phyloP scores from a whole-genome alignment of 2,888 invertebrate species.

The Nephrotoma flavescens region DNA sequence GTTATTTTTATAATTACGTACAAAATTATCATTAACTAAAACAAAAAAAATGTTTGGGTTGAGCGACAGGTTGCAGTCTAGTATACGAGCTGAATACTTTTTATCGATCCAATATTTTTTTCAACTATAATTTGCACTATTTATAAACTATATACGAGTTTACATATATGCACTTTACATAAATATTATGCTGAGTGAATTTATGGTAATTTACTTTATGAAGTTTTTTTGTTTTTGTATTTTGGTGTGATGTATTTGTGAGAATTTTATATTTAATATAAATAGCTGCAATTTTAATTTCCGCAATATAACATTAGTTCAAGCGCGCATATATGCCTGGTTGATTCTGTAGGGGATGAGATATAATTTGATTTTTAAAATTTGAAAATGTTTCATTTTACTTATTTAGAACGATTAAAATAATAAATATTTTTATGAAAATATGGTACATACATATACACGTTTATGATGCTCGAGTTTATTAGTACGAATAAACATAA shows the following conservation, averaged over 20 bases:
- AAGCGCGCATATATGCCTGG: neutral
- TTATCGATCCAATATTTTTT: neutral
- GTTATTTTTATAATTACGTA: neutral
- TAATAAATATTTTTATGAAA: neutral
- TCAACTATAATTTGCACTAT: neutral
- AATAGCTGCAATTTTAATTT: neutral
- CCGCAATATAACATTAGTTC: neutral
- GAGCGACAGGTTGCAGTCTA: neutral
- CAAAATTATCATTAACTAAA: neutral
- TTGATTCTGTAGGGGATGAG: neutral
- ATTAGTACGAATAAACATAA: neutral
- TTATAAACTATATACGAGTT: neutral
- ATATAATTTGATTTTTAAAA: neutral
- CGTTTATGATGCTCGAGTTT: neutral
- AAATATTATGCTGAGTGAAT: neutral
- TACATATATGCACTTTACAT: neutral
- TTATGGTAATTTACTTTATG: neutral
- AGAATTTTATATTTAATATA: neutral
- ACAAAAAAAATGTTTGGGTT: neutral
- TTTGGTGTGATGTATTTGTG: neutral
- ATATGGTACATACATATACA: neutral
- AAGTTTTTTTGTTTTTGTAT: neutral
- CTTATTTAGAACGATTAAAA: neutral
- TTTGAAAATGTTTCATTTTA: neutral
- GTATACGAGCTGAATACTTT: neutral